These are phyloP conservation scores for Tamandua tetradactyla DNA, from an alignment of 2,797 vertebrate genomes.

Conservation along the genomic window DNA sequence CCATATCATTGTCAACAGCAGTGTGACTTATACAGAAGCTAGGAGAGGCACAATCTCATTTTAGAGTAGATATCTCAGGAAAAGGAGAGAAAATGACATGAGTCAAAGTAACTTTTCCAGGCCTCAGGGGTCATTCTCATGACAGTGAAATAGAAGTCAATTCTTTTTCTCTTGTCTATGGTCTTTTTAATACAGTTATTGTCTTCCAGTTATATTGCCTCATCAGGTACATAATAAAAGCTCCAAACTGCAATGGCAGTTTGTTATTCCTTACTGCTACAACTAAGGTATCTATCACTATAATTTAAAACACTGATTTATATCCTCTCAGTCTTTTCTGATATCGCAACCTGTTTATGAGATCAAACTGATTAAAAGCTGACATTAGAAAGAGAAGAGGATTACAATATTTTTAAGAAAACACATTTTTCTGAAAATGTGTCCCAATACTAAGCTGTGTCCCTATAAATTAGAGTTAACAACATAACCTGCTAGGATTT, in stretches of 20 bases:
- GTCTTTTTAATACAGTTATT: neutral
- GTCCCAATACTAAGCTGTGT: neutral
- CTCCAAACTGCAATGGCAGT: neutral
- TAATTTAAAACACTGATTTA: neutral
- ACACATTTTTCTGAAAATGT: neutral
- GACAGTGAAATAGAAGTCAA: neutral
- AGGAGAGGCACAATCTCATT: neutral
- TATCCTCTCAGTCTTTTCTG: neutral
- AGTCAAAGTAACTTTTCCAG: neutral
- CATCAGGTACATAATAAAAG: neutral
- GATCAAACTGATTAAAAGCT: neutral
- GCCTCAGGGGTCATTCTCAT: neutral
- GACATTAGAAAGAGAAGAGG: neutral
- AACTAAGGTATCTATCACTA: neutral
- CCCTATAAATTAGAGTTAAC: neutral
- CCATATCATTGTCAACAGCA: neutral
- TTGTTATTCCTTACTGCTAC: neutral
- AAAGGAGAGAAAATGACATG: neutral
- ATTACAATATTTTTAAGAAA: neutral
- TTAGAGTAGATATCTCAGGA: conserved; percentile 19
- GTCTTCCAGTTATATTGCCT: neutral
- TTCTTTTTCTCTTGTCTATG: neutral
- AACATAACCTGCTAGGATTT: neutral
- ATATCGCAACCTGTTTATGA: neutral
- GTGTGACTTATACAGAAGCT: neutral